Conservation (phyloP, 2,797 vertebrate species). For the Macropodus opercularis region DNA sequence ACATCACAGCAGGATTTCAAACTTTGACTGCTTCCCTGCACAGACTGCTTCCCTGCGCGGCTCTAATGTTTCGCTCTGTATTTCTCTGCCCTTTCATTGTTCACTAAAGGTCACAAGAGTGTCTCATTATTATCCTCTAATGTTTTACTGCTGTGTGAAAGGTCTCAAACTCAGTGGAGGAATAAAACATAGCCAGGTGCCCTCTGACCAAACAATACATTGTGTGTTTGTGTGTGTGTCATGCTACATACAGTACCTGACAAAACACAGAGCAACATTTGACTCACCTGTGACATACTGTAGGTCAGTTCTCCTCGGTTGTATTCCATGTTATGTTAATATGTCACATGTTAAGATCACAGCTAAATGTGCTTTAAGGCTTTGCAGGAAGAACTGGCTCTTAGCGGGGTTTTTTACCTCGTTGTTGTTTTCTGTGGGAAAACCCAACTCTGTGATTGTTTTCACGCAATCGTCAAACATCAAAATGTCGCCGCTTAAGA, state of each 20-base stretch:
- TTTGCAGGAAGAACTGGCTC: not conserved
- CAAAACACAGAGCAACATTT: not conserved
- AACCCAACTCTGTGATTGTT: not conserved
- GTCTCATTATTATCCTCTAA: slow-evolving; percentile 64
- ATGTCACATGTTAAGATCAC: not conserved
- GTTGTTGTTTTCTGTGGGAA: too few relatives aligned
- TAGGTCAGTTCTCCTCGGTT: not conserved
- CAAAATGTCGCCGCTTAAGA: slow-evolving; percentile 4
- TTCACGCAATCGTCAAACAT: too few relatives aligned
- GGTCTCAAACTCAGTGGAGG: slow-evolving; percentile 54
- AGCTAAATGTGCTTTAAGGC: not conserved
- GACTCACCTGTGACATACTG: not conserved
- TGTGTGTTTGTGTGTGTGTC: too few relatives aligned
- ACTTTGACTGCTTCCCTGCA: slow-evolving; percentile 67
- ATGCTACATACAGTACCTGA: too few relatives aligned
- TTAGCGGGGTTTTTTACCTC: not conserved
- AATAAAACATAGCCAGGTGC: slow-evolving; percentile 43
- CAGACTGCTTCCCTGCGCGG: slow-evolving; percentile 57
- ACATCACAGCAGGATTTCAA: slow-evolving; percentile 46
- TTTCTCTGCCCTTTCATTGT: slow-evolving; percentile 53
- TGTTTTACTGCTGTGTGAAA: slow-evolving; percentile 61
- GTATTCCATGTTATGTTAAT: not conserved
- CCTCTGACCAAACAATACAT: slow-evolving; percentile 26
- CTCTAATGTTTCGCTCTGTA: slow-evolving; percentile 28
- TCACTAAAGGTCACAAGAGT: slow-evolving; percentile 59